Evolutionary conservation across 2,113 vertebrate species (phyloP).

Genomic region (Chloebia gouldiae): DNA sequence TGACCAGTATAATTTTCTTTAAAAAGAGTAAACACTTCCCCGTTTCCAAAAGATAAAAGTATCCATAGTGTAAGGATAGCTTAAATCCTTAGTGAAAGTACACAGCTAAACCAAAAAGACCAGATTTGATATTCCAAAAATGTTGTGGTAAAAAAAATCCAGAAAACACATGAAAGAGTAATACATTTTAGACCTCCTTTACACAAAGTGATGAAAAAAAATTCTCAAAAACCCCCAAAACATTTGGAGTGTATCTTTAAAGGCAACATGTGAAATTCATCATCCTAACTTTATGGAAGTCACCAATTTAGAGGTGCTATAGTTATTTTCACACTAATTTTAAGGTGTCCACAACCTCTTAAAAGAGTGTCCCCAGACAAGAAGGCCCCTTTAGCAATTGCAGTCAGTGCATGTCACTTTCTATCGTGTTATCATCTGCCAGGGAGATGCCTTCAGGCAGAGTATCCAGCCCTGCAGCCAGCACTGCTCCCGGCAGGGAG

Average conservation of each 20-base stretch:
- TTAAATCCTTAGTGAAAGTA: background rate
- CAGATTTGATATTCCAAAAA: background rate
- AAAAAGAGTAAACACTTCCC: background rate
- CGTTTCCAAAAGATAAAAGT: background rate
- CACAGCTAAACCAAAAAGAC: background rate
- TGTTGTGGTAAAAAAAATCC: background rate
- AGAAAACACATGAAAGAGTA: background rate
- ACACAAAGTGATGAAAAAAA: background rate
- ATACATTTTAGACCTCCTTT: background rate
- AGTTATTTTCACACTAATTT: background rate
- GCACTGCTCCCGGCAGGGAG: fast-evolving
- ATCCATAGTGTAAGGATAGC: background rate
- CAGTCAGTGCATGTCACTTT: background rate
- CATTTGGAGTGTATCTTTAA: background rate
- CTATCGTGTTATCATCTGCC: background rate
- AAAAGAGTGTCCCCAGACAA: background rate
- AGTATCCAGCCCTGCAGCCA: background rate
- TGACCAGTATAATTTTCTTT: background rate
- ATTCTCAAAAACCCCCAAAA: background rate
- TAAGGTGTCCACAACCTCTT: background rate
- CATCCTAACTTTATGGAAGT: background rate
- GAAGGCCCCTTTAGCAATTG: background rate
- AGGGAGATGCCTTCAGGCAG: background rate
- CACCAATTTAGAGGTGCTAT: background rate
- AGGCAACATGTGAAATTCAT: background rate